phyloP scores from a whole-genome alignment of 2,797 vertebrate genomes.

The Limnodromus scolopaceus region DNA sequence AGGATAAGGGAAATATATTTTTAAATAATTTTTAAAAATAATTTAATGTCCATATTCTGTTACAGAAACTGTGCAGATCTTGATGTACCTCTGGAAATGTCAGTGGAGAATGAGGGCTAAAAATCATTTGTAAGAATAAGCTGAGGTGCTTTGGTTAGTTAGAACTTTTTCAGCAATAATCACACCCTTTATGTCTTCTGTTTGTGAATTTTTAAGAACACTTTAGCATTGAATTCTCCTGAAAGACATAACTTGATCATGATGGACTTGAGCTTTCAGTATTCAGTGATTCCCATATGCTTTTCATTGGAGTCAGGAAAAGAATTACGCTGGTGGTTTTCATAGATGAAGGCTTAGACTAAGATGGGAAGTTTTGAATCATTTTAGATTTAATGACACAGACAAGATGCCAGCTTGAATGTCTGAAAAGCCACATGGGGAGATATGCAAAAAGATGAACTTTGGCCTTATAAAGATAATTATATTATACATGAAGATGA shows the following conservation, averaged over 20 bases:
- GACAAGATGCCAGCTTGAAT: constrained; percentile 6
- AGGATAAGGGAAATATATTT: background rate
- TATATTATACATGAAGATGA: background rate
- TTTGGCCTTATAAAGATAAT: background rate
- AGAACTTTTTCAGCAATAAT: constrained; percentile 11
- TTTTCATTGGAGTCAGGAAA: constrained; percentile 57
- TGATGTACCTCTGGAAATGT: background rate
- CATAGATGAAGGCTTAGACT: background rate
- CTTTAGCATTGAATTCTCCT: constrained; percentile 17
- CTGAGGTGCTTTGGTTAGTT: background rate
- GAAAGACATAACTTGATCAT: constrained; percentile 10
- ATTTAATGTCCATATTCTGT: background rate
- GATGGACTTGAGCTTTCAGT: background rate
- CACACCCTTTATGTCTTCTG: constrained; percentile 2
- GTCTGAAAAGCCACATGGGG: background rate
- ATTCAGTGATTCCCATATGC: background rate
- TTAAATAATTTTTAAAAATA: background rate
- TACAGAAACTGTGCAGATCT: background rate
- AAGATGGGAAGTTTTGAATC: constrained; percentile 20
- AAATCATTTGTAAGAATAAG: background rate
- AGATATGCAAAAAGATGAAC: background rate
- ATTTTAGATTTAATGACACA: constrained; percentile 27
- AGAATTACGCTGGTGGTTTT: constrained; percentile 28
- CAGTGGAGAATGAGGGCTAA: background rate
- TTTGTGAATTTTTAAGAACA: constrained; percentile 29